A percentile compares a stretch with the other conserved stretches of the same genome.
phyloP scores from a whole-genome alignment of 2,113 vertebrate species.

The Lophochroa leadbeateri region DNA sequence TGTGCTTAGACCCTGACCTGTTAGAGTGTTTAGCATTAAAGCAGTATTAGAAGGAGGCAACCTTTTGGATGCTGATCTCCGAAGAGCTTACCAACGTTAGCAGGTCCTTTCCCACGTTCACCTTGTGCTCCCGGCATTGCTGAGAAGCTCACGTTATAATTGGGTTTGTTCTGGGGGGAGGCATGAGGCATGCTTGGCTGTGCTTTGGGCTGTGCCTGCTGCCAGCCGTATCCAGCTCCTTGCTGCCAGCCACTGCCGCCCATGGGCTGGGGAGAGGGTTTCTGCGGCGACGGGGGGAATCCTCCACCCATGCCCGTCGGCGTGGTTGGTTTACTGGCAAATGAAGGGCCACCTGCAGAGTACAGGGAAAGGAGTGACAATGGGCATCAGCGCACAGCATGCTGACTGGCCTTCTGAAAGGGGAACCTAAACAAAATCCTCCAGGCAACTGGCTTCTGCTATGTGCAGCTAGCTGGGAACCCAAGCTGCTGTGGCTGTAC shows the following conservation, averaged over 20 bases:
- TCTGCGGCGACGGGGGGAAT: conserved; percentile 89
- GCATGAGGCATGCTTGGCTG: conserved; percentile 84
- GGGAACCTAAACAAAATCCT: no score
- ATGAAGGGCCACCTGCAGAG: no score
- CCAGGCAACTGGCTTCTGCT: no score
- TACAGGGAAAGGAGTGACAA: no score
- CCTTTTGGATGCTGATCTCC: accelerated
- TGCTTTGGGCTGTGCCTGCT: conserved; percentile 71
- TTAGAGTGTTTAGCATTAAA: neutral
- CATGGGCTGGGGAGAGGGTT: conserved; percentile 88
- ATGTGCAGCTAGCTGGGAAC: no score
- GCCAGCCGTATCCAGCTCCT: conserved; percentile 78
- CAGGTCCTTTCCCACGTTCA: conserved; percentile 78
- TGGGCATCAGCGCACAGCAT: no score
- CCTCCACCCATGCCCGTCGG: conserved; percentile 89
- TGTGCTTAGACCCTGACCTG: neutral
- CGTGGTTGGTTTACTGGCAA: neutral
- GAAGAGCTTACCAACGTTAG: conserved; percentile 78
- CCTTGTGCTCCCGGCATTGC: conserved; percentile 78
- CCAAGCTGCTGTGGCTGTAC: no score
- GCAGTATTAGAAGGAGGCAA: neutral
- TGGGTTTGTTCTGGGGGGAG: conserved; percentile 93
- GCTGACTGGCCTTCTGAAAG: no score
- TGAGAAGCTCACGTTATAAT: conserved; percentile 95
- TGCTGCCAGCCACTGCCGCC: conserved; percentile 83